A percentile compares a stretch with the other conserved stretches of the same genome.
phyloP scores from a whole-genome alignment of 2,888 invertebrate species.

The Sabellastarte sp. region DNA sequence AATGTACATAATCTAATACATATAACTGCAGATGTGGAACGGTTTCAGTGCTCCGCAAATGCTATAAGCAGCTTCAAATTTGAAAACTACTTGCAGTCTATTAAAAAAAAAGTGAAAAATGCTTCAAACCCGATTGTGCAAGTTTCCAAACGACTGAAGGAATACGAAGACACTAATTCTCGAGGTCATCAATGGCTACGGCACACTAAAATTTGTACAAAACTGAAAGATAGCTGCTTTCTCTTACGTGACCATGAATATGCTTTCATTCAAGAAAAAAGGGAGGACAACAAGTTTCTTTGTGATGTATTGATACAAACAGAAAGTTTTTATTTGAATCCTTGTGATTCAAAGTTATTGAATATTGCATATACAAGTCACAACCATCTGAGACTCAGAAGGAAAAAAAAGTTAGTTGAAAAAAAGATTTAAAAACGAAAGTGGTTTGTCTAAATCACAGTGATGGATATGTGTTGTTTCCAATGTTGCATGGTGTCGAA shows the following conservation, averaged over 20 bases:
- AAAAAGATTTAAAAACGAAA: not conserved
- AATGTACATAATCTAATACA: slow-evolving; percentile 22
- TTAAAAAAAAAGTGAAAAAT: slow-evolving; percentile 14
- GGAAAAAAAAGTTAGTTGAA: not conserved
- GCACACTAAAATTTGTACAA: not conserved
- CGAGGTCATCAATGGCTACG: not conserved
- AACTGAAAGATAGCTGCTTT: not conserved
- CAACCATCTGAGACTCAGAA: not conserved
- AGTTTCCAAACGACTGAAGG: slow-evolving; percentile 10
- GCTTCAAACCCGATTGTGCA: slow-evolving; percentile 13
- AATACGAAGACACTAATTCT: no score
- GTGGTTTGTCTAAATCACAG: not conserved
- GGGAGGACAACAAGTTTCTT: not conserved
- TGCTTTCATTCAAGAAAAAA: not conserved
- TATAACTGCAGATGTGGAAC: slow-evolving; percentile 11
- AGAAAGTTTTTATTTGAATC: not conserved
- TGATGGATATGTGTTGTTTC: not conserved
- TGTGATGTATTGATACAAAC: not conserved
- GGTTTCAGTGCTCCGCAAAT: slow-evolving; percentile 7
- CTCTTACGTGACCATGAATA: not conserved
- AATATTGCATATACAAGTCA: not conserved
- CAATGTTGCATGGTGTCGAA: not conserved
- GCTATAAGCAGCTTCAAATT: slow-evolving; percentile 17
- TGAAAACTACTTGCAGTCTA: slow-evolving; percentile 17
- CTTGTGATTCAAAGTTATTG: not conserved